phyloP scores from a whole-genome alignment of 2,113 vertebrate genomes.

The Apaloderma vittatum region DNA sequence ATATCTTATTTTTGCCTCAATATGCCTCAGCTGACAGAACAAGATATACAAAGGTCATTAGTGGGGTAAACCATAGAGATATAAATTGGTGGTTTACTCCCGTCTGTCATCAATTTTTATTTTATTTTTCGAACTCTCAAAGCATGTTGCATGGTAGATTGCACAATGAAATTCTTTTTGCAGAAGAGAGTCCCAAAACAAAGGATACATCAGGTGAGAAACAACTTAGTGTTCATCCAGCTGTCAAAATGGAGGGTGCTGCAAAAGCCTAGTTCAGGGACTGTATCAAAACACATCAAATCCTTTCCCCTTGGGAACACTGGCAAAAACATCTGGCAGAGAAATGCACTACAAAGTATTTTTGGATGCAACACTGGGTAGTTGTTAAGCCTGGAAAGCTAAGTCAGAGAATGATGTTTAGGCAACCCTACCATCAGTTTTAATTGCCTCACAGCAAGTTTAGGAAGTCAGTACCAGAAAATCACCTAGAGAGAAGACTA shows the following conservation, averaged over 20 bases:
- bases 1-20: neutral
- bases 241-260: rapidly evolving
- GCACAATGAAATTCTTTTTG: neutral
- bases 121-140: neutral
- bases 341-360: neutral
- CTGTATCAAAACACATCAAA: neutral
- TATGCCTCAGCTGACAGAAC: neutral
- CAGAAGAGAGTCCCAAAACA: neutral
- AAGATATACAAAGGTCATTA: neutral
- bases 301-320: neutral
- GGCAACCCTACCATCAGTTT: neutral
- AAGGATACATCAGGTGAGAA: neutral
- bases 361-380: neutral
- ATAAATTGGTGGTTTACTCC: neutral
- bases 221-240: neutral
- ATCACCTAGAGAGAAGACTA: rapidly evolving
- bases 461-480: neutral
- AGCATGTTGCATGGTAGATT: rapidly evolving
- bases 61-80: rapidly evolving
- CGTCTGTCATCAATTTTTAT: neutral
- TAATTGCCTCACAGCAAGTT: neutral
- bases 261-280: neutral
- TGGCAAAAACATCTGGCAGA: neutral
- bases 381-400: neutral
- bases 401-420: neutral